Conservation (phyloP, 2,888 invertebrate genomes). For the Listrodromus nycthemerus region DNA sequence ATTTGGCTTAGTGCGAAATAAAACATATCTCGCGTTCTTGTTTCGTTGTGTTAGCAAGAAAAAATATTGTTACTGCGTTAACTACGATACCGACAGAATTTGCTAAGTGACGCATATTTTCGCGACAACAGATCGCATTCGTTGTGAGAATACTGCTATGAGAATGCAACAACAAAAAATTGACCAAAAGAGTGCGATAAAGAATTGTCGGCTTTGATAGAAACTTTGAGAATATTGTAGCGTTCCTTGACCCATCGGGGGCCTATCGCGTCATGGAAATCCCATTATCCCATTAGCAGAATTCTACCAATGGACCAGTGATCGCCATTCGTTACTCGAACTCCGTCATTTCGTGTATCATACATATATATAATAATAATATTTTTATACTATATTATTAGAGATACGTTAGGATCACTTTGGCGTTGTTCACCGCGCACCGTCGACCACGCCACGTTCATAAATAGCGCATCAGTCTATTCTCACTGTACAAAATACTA, state of each 20-base stretch:
- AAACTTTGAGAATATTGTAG: slow-evolving; percentile 54
- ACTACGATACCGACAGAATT: slow-evolving; percentile 56
- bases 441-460: slow-evolving; percentile 63
- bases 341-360: slow-evolving; percentile 34
- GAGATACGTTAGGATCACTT: slow-evolving; percentile 70
- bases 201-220: slow-evolving; percentile 17
- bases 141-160: slow-evolving; percentile 63
- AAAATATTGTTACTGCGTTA: slow-evolving; percentile 56
- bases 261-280: slow-evolving; percentile 47
- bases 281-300: slow-evolving; percentile 28
- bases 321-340: slow-evolving; percentile 47
- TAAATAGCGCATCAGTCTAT: slow-evolving; percentile 69
- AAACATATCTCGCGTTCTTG: slow-evolving; percentile 57
- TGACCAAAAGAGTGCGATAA: slow-evolving; percentile 12
- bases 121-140: slow-evolving; percentile 41
- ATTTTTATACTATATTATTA: slow-evolving; percentile 56
- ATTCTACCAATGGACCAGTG: slow-evolving; percentile 36
- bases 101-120: slow-evolving; percentile 35
- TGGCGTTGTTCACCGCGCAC: slow-evolving; percentile 69
- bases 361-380: slow-evolving; percentile 45
- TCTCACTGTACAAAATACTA: slow-evolving; percentile 78
- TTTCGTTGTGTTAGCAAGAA: slow-evolving; percentile 59
- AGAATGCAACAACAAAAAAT: slow-evolving; percentile 29
- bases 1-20: slow-evolving; percentile 39
- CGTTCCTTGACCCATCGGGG: background rate